These are phyloP conservation scores for Microctonus aethiopoides DNA, from an alignment of 2,888 invertebrate species.

Conservation along the genomic window DNA sequence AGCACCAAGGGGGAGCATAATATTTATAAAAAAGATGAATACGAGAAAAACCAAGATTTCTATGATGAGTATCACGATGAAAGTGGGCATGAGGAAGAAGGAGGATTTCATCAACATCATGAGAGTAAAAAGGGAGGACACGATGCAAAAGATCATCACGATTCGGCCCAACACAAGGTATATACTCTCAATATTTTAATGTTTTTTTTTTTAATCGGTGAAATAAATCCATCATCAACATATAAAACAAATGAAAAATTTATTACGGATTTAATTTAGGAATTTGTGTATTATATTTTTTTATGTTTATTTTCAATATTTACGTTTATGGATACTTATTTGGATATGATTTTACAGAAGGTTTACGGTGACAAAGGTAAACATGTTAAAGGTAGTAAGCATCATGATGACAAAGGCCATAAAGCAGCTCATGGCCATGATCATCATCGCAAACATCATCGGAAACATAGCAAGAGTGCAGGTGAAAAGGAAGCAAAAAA, in stretches of 20 bases:
- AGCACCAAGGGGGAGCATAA: constrained; percentile 81
- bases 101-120: constrained; percentile 72
- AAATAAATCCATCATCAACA: no score
- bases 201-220: background rate
- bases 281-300: no score
- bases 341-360: constrained; percentile 49
- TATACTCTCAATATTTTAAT: background rate
- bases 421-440: constrained; percentile 71
- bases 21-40: constrained; percentile 81
- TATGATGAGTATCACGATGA: constrained; percentile 80
- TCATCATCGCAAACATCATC: constrained; percentile 68
- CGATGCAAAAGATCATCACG: constrained; percentile 69
- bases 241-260: background rate
- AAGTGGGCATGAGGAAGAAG: constrained; percentile 75
- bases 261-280: no score
- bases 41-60: constrained; percentile 80
- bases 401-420: constrained; percentile 70
- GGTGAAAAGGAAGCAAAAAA: constrained; percentile 70
- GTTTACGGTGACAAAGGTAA: constrained; percentile 72
- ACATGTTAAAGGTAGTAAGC: constrained; percentile 70
- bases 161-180: constrained; percentile 56
- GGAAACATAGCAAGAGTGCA: constrained; percentile 67
- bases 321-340: background rate
- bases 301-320: background rate
- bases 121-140: constrained; percentile 70